These are phyloP conservation scores for Teleogryllus oceanicus DNA, from an alignment of 2,888 invertebrate species.

Conservation along the genomic window DNA sequence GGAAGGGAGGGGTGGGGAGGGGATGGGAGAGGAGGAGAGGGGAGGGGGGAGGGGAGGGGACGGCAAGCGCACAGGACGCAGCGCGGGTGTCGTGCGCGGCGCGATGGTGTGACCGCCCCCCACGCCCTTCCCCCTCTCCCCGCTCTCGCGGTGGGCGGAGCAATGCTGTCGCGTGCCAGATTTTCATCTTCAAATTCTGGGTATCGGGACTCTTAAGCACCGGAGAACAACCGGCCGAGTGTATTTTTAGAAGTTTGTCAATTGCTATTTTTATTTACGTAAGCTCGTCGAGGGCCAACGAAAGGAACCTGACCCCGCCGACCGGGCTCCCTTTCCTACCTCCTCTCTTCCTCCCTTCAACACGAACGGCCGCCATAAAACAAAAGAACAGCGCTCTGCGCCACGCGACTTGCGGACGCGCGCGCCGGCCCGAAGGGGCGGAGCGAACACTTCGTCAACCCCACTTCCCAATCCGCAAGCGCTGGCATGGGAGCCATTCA, in stretches of 20 bases:
- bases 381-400: background rate
- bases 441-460: too few species aligned
- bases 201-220: background rate
- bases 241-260: conserved; percentile 3
- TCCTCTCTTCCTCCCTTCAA: background rate
- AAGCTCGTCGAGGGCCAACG: background rate
- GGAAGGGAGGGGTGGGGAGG: too few species aligned
- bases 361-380: background rate
- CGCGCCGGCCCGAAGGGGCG: background rate
- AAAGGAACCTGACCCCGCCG: background rate
- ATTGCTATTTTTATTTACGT: background rate
- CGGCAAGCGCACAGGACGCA: too few species aligned
- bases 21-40: too few species aligned
- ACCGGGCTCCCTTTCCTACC: background rate
- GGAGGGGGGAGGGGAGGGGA: too few species aligned
- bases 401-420: background rate
- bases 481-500: too few species aligned
- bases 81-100: too few species aligned
- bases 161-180: background rate
- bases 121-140: background rate
- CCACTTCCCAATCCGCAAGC: too few species aligned
- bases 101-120: background rate
- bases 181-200: background rate
- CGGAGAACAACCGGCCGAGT: background rate
- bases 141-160: background rate